Base-by-base conservation (phyloP, 2,113 vertebrate genomes). In the Bujurquina vittata region DNA sequence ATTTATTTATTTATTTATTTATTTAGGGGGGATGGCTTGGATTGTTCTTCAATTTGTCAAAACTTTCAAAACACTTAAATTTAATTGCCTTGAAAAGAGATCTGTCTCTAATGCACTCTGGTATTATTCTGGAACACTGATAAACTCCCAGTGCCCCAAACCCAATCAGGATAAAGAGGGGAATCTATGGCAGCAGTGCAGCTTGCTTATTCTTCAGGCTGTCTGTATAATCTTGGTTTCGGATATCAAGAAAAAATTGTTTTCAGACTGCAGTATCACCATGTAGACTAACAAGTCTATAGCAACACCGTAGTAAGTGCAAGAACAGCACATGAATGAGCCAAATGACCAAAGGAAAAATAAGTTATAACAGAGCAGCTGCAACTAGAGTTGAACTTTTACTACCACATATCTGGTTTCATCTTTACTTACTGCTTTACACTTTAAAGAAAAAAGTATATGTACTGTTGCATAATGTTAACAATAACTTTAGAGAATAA, bases 151-250 rank as follows among this genome's bases (percentile, higher is more conserved):
- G 18, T 14, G 67, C 65, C 78, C 80, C 84, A 88, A 78, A 90
- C 80, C 81, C 79, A 87, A 90, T 90, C 82, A 88, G 80, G 61
- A 80, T 84, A 84, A 77, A 80, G 56, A 55, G 35, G 17, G n/a
- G 60, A 63, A 12, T 43, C 43, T 40, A 55, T 22, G 58, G 82
- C 75, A 75, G 80, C 60, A 63, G 78, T 59, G 81, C 58, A 56
- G 76, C 81, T 62, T 55, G 65, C 57, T 74, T 26, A 56, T 59
- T 52, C 49, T 57, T n/a, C 29, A 80, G 77, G 15, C 58, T 29
- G 60, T 63, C 22, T 58, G 37, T 43, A 40, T 77, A 75, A 56
- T 43, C 29, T 58, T 62, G 57, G 49, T 10, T 12, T 79, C 10
- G 12, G 56, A 67, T 77, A 11, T 46, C 35, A 18, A 20, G 10